Base-by-base conservation (phyloP, 2,797 vertebrate species). In the Halcyon chelicuti region DNA sequence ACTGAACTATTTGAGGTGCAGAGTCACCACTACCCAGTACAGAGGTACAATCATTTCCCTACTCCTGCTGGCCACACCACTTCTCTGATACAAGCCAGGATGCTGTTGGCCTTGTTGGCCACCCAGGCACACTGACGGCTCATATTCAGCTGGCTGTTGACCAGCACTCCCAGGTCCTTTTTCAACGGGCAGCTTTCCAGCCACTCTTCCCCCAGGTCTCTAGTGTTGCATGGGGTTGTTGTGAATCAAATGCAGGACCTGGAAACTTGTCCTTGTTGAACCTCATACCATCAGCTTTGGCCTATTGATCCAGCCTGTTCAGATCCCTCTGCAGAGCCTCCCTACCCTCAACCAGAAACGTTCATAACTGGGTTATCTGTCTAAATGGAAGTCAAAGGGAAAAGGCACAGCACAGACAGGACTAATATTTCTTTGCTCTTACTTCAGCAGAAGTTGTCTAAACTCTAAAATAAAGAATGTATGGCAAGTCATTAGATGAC, bases 321-420 rank as follows among this genome's bases (percentile, higher is more conserved):
- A 26, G 16, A 26, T 49, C 66, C 25, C 25, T 19, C 44, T 47
- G 44, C 19, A 47, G 44, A 47, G n/a, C 23, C 23, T 47, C 25
- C 23, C 16, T 19, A 47, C 16, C 17, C 33, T 68, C 66, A 68
- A 79, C 8, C 46, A 46, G 44, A 73, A 90, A 78, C 35, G 70
- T 31, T 80, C 33, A 46, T 51, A 93, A 84, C 15, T 70, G 35
- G 15, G 10, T 5, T 75, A 46, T n/a, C 60, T 75, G 23, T 70
- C 58, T 71, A 77, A 79, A 80, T 7, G n/a, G n/a, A 90, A 70
- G 14, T 77, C 65, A 93, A 63, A 97, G 79, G 44, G 57, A 89
- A 61, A 35, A 91, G 25, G 23, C 19, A 86, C 18, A 81, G 28
- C 23, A 73, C 2, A 66, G 21, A 78, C 8, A 72, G 29, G 8